Percentiles rank a stretch among this genome's conserved stretches.
phyloP scores from a whole-genome alignment of 1,140 invertebrate species.

The Pachyrhynchus sulphureomaculatus region DNA sequence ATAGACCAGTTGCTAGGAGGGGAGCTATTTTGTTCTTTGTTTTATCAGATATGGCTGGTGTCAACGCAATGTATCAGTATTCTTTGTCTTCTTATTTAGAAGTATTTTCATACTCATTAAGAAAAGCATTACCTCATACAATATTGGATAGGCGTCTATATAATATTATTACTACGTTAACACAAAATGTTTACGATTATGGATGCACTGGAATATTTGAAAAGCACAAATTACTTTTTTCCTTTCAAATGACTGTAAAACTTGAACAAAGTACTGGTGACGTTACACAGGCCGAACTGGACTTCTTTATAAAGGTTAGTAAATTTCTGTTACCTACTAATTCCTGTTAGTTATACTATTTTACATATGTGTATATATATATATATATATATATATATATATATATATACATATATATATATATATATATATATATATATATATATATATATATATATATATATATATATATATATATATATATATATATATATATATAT shows the following conservation, averaged over 20 bases:
- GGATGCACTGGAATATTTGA: constrained; percentile 91
- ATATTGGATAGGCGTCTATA: constrained; percentile 67
- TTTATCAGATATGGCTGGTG: constrained; percentile 78
- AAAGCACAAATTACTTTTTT: constrained; percentile 85
- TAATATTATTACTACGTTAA: constrained; percentile 83
- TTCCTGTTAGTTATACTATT: too few relatives aligned
- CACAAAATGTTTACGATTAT: constrained; percentile 84
- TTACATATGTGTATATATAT: too few relatives aligned
- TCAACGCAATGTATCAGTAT: constrained; percentile 92
- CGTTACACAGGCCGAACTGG: constrained; percentile 71
- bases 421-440: too few relatives aligned
- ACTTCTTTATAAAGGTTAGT: constrained; percentile 80
- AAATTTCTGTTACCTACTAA: too few relatives aligned
- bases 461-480: too few relatives aligned
- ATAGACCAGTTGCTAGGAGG: constrained; percentile 75
- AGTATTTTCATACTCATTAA: constrained; percentile 77
- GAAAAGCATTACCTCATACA: constrained; percentile 75
- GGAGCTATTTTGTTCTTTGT: constrained; percentile 90
- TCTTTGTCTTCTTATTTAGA: constrained; percentile 77
- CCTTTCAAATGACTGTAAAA: constrained; percentile 86
- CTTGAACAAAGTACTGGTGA: constrained; percentile 67
- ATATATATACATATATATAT: too few relatives aligned
- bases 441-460: too few relatives aligned
- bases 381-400: too few relatives aligned
- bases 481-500: too few relatives aligned